A percentile compares a stretch with the other conserved stretches of the same genome.
Evolutionary conservation across 2,113 vertebrate genomes (phyloP).

Genomic region (Macrotis lagotis): DNA sequence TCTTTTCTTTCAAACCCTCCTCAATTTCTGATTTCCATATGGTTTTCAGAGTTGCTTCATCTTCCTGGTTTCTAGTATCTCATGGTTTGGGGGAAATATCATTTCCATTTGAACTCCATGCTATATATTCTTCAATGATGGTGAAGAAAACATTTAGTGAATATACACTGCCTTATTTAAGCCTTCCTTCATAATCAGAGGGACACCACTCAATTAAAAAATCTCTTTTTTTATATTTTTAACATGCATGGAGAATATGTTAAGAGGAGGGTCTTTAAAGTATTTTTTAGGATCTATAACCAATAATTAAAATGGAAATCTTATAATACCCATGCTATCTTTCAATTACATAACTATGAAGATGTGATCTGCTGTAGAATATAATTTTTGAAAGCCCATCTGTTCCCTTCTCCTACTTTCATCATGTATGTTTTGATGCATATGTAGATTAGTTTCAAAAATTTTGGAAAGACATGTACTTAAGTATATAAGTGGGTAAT

Average conservation of each 20-base stretch:
- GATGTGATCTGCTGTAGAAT: not conserved
- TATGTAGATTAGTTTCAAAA: not conserved
- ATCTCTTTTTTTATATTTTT: not conserved
- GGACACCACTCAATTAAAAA: not conserved
- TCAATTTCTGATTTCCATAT: not conserved
- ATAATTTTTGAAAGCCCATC: not conserved
- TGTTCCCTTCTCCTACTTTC: not conserved
- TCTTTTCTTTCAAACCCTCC: not conserved
- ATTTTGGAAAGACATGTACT: not conserved
- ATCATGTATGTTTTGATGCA: not conserved
- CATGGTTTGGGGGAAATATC: not conserved
- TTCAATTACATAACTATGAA: not conserved
- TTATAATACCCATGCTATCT: not conserved
- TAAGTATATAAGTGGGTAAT: not conserved
- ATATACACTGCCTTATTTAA: not conserved
- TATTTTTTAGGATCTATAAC: not conserved
- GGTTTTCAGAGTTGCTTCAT: not conserved
- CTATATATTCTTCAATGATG: not conserved
- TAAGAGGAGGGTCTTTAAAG: not conserved
- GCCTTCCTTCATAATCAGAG: not conserved
- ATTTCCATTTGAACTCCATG: not conserved
- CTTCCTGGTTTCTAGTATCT: not conserved
- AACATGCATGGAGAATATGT: not conserved
- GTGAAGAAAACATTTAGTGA: not conserved
- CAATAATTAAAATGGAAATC: not conserved